These are phyloP conservation scores for Callinectes sapidus DNA, from an alignment of 2,888 invertebrate genomes.

Conservation along the genomic window DNA sequence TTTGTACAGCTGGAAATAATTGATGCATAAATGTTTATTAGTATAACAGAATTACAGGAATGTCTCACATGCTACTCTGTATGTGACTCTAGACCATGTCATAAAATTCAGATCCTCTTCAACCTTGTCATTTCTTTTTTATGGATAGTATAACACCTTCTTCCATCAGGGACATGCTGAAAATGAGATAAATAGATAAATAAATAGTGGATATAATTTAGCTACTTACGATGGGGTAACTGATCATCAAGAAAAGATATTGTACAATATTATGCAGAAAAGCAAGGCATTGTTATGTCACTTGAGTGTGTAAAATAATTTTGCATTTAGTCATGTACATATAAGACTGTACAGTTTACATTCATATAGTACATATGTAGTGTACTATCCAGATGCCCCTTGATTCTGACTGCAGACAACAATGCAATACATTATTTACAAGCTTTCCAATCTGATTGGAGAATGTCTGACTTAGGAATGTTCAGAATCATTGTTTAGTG, in stretches of 20 bases:
- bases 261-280: not conserved
- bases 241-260: not conserved
- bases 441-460: not conserved
- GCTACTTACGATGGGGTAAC: not conserved
- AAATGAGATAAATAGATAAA: not conserved
- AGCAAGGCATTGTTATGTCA: not conserved
- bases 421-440: not conserved
- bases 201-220: not conserved
- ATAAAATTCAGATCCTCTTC: not conserved
- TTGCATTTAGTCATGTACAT: not conserved
- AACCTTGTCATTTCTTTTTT: no score
- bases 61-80: not conserved
- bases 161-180: no score
- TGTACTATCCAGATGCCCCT: not conserved
- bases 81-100: not conserved
- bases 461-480: not conserved
- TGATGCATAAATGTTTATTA: not conserved
- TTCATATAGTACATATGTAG: not conserved
- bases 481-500: not conserved
- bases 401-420: not conserved
- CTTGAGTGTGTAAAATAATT: not conserved
- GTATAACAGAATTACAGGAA: not conserved
- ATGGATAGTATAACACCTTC: no score
- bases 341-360: not conserved
- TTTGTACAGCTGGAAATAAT: not conserved